Percentiles rank a stretch among this genome's conserved stretches.
Evolutionary conservation across 2,797 vertebrate genomes (phyloP).

Genomic region (Bradypodion pumilum): DNA sequence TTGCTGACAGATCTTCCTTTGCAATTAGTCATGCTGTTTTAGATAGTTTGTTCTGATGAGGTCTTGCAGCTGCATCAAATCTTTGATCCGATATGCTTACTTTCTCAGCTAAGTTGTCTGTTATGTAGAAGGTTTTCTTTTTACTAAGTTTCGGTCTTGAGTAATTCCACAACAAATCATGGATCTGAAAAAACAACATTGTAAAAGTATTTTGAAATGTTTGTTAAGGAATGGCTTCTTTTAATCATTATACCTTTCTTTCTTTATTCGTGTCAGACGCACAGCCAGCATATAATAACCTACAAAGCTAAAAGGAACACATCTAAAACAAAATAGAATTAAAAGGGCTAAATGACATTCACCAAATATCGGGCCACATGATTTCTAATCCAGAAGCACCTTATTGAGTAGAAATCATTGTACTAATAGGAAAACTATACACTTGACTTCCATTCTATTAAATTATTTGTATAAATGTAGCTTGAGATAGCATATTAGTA

Average conservation of each 20-base stretch:
- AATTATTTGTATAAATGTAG: neutral
- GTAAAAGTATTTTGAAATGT: neutral
- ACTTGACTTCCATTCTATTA: neutral
- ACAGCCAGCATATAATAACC: no score
- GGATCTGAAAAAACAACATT: conserved; percentile 64
- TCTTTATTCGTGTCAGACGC: no score
- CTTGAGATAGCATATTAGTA: neutral
- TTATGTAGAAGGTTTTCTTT: conserved; percentile 38
- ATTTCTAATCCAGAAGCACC: no score
- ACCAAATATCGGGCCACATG: no score
- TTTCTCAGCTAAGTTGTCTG: conserved; percentile 30
- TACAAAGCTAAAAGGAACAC: no score
- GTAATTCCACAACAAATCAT: conserved; percentile 38
- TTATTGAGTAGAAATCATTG: no score
- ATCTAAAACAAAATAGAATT: no score
- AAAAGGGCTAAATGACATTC: no score
- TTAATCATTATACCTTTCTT: no score
- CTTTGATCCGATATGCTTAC: conserved; percentile 28
- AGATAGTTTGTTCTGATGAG: conserved; percentile 53
- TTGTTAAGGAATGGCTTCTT: no score
- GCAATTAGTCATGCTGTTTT: conserved; percentile 81
- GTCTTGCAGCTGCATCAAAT: conserved; percentile 26
- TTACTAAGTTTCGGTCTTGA: conserved; percentile 53
- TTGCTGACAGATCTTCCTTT: conserved; percentile 72
- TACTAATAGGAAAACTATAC: neutral